phyloP scores from a whole-genome alignment of 2,113 vertebrate species.

The Halichoerus grypus region DNA sequence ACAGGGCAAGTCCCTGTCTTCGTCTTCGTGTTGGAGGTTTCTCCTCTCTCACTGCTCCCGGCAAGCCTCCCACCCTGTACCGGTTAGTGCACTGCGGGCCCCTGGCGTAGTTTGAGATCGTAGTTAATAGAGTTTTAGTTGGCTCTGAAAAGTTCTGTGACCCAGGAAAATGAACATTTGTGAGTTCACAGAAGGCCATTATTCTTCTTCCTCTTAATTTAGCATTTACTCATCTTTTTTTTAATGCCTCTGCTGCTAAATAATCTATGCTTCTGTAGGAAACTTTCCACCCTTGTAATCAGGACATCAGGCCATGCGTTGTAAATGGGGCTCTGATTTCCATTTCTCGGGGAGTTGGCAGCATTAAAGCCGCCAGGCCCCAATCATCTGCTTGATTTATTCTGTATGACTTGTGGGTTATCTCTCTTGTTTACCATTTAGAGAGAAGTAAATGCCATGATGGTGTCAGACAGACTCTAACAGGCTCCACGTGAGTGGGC shows the following conservation, averaged over 20 bases:
- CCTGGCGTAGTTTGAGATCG: conserved; percentile 34
- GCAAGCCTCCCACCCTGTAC: no score
- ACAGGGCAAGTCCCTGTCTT: neutral
- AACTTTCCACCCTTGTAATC: neutral
- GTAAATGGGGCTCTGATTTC: conserved; percentile 1
- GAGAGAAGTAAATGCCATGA: neutral
- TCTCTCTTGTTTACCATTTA: neutral
- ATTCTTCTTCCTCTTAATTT: conserved; percentile 76
- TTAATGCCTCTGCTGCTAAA: conserved; percentile 58
- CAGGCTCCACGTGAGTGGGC: neutral
- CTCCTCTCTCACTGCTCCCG: fast-evolving
- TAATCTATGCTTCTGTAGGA: conserved; percentile 27
- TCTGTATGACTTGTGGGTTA: neutral
- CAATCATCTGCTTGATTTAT: conserved; percentile 13
- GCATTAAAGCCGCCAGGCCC: neutral
- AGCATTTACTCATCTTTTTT: conserved; percentile 65
- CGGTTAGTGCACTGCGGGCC: neutral
- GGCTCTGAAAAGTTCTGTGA: conserved; percentile 70
- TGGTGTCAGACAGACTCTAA: neutral
- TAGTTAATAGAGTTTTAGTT: conserved; percentile 71
- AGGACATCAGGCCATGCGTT: neutral
- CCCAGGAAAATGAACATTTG: conserved; percentile 70
- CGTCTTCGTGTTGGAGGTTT: neutral
- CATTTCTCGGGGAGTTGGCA: neutral
- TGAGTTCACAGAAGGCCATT: conserved; percentile 69